Conservation (phyloP, 1,140 invertebrate genomes). For the Araneus ventricosus region DNA sequence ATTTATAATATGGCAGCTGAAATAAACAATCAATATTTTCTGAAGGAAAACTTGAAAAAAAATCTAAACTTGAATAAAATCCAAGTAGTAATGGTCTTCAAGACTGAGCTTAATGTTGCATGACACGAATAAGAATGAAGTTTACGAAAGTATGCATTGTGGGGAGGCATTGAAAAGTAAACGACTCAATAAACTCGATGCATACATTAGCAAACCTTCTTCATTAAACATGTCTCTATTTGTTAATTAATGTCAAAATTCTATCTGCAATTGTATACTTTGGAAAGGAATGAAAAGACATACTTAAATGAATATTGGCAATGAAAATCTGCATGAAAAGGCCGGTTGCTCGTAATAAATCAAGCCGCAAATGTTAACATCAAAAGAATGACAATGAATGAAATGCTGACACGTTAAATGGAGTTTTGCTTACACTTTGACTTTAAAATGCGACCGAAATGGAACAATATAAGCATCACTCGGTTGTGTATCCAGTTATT, state of each 20-base stretch:
- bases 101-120: neutral
- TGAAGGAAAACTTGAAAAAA: too few species aligned
- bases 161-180: neutral
- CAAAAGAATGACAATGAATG: neutral
- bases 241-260: conserved; percentile 1
- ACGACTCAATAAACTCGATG: neutral
- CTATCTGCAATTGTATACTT: neutral
- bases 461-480: neutral
- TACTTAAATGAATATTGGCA: neutral
- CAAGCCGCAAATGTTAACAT: neutral
- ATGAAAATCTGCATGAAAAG: conserved; percentile 10
- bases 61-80: neutral
- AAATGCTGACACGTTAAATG: neutral
- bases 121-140: neutral
- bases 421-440: neutral
- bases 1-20: neutral
- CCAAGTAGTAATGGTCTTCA: neutral
- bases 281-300: neutral
- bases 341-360: neutral
- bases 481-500: too few species aligned
- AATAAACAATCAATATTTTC: neutral
- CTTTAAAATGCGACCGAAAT: neutral
- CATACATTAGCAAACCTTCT: neutral
- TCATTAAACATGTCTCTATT: neutral
- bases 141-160: neutral